Evolutionary conservation across 2,113 vertebrate species (phyloP).

Genomic region (Apaloderma vittatum): DNA sequence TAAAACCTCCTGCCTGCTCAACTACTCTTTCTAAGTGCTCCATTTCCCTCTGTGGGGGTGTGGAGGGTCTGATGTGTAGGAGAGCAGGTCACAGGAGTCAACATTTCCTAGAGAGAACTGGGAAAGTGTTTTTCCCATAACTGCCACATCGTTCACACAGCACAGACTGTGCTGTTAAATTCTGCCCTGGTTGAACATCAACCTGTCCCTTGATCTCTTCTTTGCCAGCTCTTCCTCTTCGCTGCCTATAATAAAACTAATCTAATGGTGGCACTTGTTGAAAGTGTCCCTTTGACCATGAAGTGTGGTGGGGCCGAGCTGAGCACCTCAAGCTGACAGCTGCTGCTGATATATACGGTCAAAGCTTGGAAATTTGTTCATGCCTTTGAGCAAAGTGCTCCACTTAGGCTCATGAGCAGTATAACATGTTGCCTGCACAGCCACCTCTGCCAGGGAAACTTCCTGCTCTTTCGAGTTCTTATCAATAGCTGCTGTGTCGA

Average conservation of each 20-base stretch:
- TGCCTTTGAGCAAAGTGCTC: neutral
- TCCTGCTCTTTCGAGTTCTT: slow-evolving; percentile 37
- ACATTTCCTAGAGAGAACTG: neutral
- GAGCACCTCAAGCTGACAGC: accelerated
- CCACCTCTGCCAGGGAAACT: neutral
- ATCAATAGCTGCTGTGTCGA: neutral
- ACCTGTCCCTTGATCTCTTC: neutral
- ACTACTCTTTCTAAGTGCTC: neutral
- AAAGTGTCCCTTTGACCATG: neutral
- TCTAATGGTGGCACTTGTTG: neutral
- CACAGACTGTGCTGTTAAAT: neutral
- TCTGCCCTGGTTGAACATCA: slow-evolving; percentile 1
- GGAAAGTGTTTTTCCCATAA: neutral
- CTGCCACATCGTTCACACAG: neutral
- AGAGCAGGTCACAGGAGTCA: neutral
- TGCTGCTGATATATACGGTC: neutral
- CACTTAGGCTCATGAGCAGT: slow-evolving; percentile 23
- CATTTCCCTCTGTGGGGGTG: neutral
- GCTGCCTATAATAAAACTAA: neutral
- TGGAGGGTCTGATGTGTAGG: neutral
- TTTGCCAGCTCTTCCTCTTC: neutral
- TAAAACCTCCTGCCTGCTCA: neutral
- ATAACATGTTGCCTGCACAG: neutral
- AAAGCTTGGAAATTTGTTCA: neutral
- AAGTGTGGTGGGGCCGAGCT: neutral